A percentile compares a stretch with the other conserved stretches of the same genome.
These are phyloP conservation scores for Lepidurus apus DNA, from an alignment of 1,140 invertebrate species.

Conservation along the genomic window DNA sequence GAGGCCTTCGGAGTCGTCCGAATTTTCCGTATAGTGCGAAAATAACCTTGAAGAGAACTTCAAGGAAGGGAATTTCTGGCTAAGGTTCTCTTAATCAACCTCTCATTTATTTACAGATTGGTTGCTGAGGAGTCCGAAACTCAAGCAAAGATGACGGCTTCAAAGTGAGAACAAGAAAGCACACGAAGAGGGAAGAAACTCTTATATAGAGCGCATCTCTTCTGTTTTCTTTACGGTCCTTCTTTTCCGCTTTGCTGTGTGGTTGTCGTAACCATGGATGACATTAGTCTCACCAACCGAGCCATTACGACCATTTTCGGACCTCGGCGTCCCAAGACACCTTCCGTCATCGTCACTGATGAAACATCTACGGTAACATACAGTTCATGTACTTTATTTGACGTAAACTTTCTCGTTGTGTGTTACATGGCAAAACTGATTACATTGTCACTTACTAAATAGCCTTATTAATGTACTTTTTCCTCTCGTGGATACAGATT, in stretches of 20 bases:
- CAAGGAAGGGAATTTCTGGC: too few relatives aligned
- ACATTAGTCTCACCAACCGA: slow-evolving; percentile 5
- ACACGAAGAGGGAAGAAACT: background rate
- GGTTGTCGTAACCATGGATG: background rate
- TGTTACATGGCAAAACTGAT: background rate
- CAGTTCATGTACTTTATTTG: background rate
- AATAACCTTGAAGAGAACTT: too few relatives aligned
- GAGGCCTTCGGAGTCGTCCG: too few relatives aligned
- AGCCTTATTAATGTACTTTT: background rate
- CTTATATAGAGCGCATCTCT: background rate
- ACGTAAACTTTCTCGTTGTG: background rate
- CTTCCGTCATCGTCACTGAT: slow-evolving; percentile 64
- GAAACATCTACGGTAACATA: slow-evolving; percentile 43
- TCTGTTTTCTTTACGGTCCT: background rate
- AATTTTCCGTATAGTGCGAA: too few relatives aligned
- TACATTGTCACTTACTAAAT: too few relatives aligned
- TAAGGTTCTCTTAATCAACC: too few relatives aligned
- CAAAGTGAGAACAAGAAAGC: background rate
- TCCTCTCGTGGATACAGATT: background rate
- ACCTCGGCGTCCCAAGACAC: slow-evolving; percentile 61
- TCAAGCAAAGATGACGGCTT: background rate
- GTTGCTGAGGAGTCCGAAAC: background rate
- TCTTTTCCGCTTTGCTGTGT: background rate
- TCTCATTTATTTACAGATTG: too few relatives aligned
- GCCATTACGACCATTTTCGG: slow-evolving; percentile 60